These are phyloP conservation scores for Strongylocentrotus purpuratus DNA, from an alignment of 35 echinoderm and acorn worm genomes.

Conservation along the genomic window DNA sequence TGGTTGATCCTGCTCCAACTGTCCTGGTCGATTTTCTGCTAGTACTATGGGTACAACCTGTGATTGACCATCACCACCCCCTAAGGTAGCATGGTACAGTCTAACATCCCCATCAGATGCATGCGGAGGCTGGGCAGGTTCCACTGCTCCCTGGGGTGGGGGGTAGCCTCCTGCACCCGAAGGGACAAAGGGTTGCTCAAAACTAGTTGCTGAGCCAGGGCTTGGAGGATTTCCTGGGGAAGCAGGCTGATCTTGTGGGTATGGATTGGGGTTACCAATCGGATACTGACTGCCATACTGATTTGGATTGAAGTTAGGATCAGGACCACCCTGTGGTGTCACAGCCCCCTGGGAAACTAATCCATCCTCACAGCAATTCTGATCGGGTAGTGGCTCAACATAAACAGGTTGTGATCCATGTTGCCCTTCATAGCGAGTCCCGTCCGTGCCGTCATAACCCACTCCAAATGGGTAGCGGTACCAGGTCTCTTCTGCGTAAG, in stretches of 20 bases:
- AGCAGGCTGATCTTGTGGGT: not conserved
- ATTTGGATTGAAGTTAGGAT: slow-evolving; percentile 25
- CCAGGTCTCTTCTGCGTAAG: slow-evolving; percentile 35
- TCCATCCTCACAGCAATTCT: slow-evolving; percentile 43
- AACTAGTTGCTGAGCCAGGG: not conserved
- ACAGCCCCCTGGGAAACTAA: not conserved
- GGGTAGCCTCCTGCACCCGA: not conserved
- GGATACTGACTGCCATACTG: not conserved
- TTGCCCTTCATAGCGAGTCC: not conserved
- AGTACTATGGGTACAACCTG: not conserved
- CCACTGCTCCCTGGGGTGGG: slow-evolving; percentile 13
- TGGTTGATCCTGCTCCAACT: slow-evolving; percentile 15
- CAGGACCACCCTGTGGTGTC: not conserved
- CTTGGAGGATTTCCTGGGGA: not conserved
- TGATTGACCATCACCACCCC: slow-evolving; percentile 1
- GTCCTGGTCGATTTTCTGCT: not conserved
- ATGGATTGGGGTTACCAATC: not conserved
- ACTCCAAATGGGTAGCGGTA: slow-evolving; percentile 1
- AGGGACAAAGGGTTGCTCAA: slow-evolving; percentile 27
- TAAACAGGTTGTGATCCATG: not conserved
- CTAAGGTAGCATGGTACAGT: slow-evolving; percentile 34
- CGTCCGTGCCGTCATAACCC: slow-evolving; percentile 19
- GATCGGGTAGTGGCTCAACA: not conserved
- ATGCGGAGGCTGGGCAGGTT: not conserved
- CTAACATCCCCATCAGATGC: not conserved